Evolutionary conservation across 2,113 vertebrate genomes (phyloP).

Genomic region (Xyrauchen texanus): DNA sequence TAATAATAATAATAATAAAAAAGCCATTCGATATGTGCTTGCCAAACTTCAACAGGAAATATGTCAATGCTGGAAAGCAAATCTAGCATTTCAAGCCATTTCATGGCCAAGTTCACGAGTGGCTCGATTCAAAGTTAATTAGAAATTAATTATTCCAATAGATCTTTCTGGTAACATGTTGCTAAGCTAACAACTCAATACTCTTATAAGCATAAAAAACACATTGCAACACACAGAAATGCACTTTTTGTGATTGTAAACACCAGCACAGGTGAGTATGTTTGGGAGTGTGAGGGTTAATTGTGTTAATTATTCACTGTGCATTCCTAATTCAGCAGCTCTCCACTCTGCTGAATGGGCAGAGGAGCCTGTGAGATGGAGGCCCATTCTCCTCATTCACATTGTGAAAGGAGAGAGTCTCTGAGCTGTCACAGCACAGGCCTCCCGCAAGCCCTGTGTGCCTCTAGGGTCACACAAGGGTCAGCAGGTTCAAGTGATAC

Average conservation of each 20-base stretch:
- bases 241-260: not conserved
- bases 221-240: not conserved
- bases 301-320: constrained; percentile 32
- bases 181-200: not conserved
- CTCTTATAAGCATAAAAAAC: not conserved
- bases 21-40: too few species aligned
- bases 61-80: too few species aligned
- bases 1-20: too few species aligned
- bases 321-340: constrained; percentile 41
- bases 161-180: not conserved
- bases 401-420: constrained; percentile 60
- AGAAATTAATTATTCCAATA: too few species aligned
- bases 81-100: too few species aligned
- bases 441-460: constrained; percentile 53
- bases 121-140: too few species aligned
- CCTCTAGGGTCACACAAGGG: constrained; percentile 63
- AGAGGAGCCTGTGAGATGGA: constrained; percentile 47
- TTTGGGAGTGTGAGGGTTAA: constrained; percentile 14
- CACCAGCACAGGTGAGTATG: constrained; percentile 24
- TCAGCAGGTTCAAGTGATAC: constrained; percentile 73
- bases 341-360: constrained; percentile 43
- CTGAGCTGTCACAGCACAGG: constrained; percentile 46
- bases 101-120: too few species aligned
- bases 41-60: too few species aligned
- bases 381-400: constrained; percentile 58